Base-by-base conservation (phyloP, 1,140 invertebrate species). In the Brachionus koreanus region DNA sequence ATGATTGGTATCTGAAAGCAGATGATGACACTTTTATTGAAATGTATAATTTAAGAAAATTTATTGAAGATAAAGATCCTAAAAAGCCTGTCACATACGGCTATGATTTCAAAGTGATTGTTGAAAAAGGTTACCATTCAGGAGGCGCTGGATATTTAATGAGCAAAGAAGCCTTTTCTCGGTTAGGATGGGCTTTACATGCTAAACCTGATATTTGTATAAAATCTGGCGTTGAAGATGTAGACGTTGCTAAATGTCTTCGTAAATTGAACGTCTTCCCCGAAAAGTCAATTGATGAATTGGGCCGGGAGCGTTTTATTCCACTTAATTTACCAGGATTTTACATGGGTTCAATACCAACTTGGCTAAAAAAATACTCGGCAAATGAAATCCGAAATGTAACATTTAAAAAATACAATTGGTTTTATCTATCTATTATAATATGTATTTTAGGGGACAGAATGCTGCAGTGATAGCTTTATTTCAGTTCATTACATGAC, bases 1-100 rank as follows among this genome's bases (percentile, higher is more conserved):
- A 61, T 25, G 95, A 97, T 87, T 97, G 94, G 94, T 96, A 96
- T 87, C 89, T 97, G 83, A 97, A 97, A 88, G 95, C 95, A 35
- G 95, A 97, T 86, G 95, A 96, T 88, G 95, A 97, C 86, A 96
- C 95, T 89, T 95, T 88, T 90, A 92, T 92, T 12, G 86, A 89
- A 9, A 77, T 89, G 29, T 88, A 89, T 84, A 90, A 90, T 84
- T 83, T 90, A 12, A 84, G 88, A 29, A 83, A 85, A 65, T 86
- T 88, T 63, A 83, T 89, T 29, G 83, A 81, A 13, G 79, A 84
- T 7, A 83, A 85, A 83, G 74, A 79, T 42, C 49, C 49, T 5
- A 39, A 57, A 16, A 35, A 16, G 0, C 76, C 76, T 9, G 76
- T 79, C 9, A 89, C 85, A 82, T 88, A 88, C 77, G 89, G 89